Conservation (phyloP, 2,113 vertebrate genomes). For the Bothrops jararaca region DNA sequence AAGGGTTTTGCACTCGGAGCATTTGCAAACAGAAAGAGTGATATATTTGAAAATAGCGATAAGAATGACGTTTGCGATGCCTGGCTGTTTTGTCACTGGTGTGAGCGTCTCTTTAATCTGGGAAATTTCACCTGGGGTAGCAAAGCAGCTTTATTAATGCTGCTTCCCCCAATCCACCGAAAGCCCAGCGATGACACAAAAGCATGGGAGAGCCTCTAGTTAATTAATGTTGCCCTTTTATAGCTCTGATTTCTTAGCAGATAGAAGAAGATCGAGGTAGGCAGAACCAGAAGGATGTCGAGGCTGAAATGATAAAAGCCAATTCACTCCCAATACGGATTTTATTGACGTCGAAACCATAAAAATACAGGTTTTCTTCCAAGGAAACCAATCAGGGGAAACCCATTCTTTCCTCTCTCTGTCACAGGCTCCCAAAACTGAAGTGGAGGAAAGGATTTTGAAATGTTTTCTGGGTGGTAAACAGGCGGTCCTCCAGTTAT, state of each 20-base stretch:
- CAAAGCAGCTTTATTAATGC: conserved; percentile 76
- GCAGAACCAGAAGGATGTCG: conserved; percentile 39
- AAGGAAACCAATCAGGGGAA: too few relatives aligned
- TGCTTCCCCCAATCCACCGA: conserved; percentile 70
- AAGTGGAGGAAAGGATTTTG: too few relatives aligned
- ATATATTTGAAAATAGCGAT: conserved; percentile 20
- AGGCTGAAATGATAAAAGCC: conserved; percentile 1
- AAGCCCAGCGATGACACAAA: conserved; percentile 68
- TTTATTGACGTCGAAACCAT: background rate
- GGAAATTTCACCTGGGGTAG: conserved; percentile 85
- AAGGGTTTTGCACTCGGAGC: conserved; percentile 37
- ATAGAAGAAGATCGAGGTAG: conserved; percentile 45
- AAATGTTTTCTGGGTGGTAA: too few relatives aligned
- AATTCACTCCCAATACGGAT: background rate
- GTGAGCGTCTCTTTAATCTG: conserved; percentile 70
- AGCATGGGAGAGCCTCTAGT: conserved; percentile 64
- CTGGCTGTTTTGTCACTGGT: conserved; percentile 24
- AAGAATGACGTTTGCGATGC: background rate
- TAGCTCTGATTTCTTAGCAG: conserved; percentile 46
- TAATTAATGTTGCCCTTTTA: conserved; percentile 74
- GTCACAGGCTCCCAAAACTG: too few relatives aligned
- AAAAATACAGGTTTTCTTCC: background rate
- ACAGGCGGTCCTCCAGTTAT: too few relatives aligned
- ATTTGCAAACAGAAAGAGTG: conserved; percentile 50
- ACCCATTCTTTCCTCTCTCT: too few relatives aligned